These are phyloP conservation scores for Operophtera brumata DNA, from an alignment of 2,888 invertebrate genomes.

Conservation along the genomic window DNA sequence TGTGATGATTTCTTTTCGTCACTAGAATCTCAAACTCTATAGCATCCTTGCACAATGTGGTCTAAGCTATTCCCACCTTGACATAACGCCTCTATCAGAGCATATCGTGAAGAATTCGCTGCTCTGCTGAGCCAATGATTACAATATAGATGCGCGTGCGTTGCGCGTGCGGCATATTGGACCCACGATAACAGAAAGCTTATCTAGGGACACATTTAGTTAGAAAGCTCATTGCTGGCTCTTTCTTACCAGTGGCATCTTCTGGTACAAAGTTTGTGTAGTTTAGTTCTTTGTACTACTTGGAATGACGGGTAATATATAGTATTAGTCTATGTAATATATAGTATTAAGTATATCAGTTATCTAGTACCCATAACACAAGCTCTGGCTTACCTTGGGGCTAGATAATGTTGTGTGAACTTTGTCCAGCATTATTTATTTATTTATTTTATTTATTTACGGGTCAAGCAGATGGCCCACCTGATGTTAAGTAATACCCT, in stretches of 20 bases:
- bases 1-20: too few relatives aligned
- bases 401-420: too few relatives aligned
- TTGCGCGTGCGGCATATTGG: slow-evolving; percentile 42
- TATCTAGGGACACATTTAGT: slow-evolving; percentile 23
- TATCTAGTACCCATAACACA: too few relatives aligned
- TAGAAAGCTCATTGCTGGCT: background rate
- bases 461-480: too few relatives aligned
- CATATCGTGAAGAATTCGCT: slow-evolving; percentile 16
- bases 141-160: slow-evolving; percentile 38
- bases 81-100: slow-evolving; percentile 21
- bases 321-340: too few relatives aligned
- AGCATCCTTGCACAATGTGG: slow-evolving; percentile 9
- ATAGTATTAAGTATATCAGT: too few relatives aligned
- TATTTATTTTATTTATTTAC: too few relatives aligned
- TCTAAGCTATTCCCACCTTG: slow-evolving; percentile 6
- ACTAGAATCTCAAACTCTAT: background rate
- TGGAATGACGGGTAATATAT: too few relatives aligned
- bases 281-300: too few relatives aligned
- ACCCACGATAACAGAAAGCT: slow-evolving; percentile 65
- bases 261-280: background rate
- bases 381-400: too few relatives aligned
- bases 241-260: background rate
- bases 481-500: too few relatives aligned
- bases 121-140: slow-evolving; percentile 18
- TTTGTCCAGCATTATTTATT: too few relatives aligned